Evolutionary conservation across 2,888 invertebrate genomes (phyloP).

Genomic region (Dione juno): DNA sequence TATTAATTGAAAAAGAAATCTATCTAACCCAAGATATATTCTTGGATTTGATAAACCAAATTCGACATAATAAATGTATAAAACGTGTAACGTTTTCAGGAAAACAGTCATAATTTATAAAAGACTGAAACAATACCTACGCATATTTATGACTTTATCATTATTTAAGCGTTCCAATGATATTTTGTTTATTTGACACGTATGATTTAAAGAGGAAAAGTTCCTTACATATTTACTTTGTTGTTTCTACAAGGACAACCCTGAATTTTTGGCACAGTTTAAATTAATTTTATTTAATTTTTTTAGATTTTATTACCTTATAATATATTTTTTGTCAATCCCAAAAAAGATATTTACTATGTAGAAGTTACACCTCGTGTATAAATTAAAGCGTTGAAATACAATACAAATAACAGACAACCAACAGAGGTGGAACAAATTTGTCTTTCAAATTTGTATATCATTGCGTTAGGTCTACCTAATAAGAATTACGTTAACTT

Average conservation of each 20-base stretch:
- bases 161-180: too few species aligned
- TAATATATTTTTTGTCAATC: too few species aligned
- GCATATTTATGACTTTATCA: too few species aligned
- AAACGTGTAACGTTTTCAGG: too few species aligned
- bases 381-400: background rate
- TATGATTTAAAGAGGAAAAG: background rate
- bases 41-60: too few species aligned
- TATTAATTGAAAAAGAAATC: too few species aligned
- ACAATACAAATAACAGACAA: background rate
- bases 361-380: background rate
- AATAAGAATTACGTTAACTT: background rate
- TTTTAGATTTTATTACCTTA: too few species aligned
- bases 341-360: background rate
- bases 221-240: background rate
- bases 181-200: background rate
- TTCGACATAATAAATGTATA: too few species aligned
- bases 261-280: constrained; percentile 6
- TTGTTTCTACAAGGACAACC: background rate
- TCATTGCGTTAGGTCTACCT: background rate
- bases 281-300: too few species aligned
- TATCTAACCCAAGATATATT: too few species aligned
- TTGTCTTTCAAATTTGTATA: background rate
- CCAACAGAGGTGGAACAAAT: background rate
- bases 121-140: too few species aligned
- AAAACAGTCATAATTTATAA: too few species aligned